A percentile compares a stretch with the other conserved stretches of the same genome.
phyloP scores from a whole-genome alignment of 2,888 invertebrate species.

The Erebia ligea region DNA sequence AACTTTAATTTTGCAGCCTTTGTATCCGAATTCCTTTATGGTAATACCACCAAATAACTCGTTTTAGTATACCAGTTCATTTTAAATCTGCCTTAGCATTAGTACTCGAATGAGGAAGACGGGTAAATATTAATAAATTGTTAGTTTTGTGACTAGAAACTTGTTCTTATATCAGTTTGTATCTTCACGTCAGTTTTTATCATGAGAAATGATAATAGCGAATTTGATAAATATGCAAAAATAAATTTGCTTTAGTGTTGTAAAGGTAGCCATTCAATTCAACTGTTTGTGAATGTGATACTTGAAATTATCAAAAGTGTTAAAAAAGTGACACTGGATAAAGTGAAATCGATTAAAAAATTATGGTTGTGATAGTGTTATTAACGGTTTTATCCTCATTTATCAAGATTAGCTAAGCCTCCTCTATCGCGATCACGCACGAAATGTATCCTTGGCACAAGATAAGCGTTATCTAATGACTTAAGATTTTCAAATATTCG shows the following conservation, averaged over 20 bases:
- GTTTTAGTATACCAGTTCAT: slow-evolving; percentile 12
- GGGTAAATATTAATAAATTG: slow-evolving; percentile 14
- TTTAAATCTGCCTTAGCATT: neutral
- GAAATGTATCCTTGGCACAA: slow-evolving; percentile 31
- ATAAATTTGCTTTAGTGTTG: slow-evolving; percentile 54
- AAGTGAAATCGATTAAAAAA: slow-evolving; percentile 16
- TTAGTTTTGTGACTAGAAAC: slow-evolving; percentile 25
- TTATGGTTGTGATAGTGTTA: slow-evolving; percentile 22
- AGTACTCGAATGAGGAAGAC: slow-evolving; percentile 8
- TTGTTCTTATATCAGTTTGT: slow-evolving; percentile 14
- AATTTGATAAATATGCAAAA: slow-evolving; percentile 51
- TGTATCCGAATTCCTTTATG: neutral
- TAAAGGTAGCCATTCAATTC: slow-evolving; percentile 36
- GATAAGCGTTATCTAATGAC: slow-evolving; percentile 39
- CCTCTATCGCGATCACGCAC: slow-evolving; percentile 14
- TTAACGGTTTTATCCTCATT: slow-evolving; percentile 27
- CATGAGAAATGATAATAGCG: slow-evolving; percentile 44
- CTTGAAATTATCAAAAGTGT: slow-evolving; percentile 6
- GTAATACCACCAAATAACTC: neutral
- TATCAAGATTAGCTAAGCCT: slow-evolving; percentile 29
- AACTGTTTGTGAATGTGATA: slow-evolving; percentile 12
- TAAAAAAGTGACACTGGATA: slow-evolving; percentile 9
- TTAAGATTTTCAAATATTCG: slow-evolving; percentile 30
- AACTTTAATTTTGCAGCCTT: slow-evolving; percentile 4
- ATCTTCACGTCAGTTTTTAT: slow-evolving; percentile 40